Conservation (phyloP, 1,140 invertebrate genomes). For the Drosophila murphyi region DNA sequence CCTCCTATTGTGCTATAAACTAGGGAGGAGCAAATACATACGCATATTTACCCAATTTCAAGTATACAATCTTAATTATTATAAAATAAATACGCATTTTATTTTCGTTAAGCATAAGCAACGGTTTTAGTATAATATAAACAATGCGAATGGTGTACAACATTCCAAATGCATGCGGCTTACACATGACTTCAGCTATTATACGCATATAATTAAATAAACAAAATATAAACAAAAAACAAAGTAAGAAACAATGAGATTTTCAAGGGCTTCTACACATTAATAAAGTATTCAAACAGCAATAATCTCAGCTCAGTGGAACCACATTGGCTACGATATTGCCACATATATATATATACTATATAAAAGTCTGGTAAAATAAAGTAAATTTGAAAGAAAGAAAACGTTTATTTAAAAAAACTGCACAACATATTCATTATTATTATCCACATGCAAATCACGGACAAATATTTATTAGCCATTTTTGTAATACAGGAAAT, state of each 20-base stretch:
- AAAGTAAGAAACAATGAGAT: conserved; percentile 1
- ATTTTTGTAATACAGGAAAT: no score
- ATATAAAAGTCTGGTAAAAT: neutral
- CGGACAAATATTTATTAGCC: no score
- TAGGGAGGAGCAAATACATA: neutral
- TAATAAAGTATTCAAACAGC: neutral
- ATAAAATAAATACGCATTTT: conserved; percentile 1
- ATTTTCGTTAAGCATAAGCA: conserved; percentile 1
- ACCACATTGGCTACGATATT: neutral
- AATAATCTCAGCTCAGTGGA: neutral
- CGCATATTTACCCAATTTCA: conserved; percentile 1
- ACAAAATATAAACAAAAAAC: conserved; percentile 2
- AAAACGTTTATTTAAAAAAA: neutral
- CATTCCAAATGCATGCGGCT: neutral
- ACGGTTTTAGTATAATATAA: neutral
- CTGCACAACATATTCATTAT: neutral
- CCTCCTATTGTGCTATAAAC: conserved; percentile 1
- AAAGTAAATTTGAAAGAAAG: neutral
- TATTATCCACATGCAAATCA: no score
- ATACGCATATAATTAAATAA: neutral
- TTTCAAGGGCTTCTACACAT: neutral
- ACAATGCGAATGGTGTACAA: neutral
- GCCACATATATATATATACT: neutral
- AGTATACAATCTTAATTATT: conserved; percentile 4
- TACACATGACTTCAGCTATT: conserved; percentile 1